phyloP scores from a whole-genome alignment of 2,888 invertebrate species.

The Allophyes oxyacanthae region DNA sequence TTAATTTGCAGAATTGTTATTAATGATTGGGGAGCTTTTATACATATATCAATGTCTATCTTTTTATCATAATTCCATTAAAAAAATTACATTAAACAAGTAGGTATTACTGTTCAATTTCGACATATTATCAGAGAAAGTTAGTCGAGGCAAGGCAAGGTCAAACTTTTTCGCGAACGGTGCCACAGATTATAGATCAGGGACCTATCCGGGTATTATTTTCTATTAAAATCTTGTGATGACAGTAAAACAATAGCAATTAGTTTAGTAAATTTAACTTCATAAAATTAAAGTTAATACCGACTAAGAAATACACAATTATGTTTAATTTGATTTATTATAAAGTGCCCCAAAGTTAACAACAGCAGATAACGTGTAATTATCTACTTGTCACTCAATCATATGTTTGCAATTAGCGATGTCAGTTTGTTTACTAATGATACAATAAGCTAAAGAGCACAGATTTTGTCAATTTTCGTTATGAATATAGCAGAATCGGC shows the following conservation, averaged over 20 bases:
- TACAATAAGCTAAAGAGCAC: constrained; percentile 58
- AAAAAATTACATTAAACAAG: background rate
- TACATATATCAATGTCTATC: no score
- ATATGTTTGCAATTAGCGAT: constrained; percentile 86
- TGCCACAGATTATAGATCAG: constrained; percentile 44
- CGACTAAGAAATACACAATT: constrained; percentile 2
- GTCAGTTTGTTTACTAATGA: constrained; percentile 88
- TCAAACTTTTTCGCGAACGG: background rate
- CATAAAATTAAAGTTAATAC: constrained; percentile 1
- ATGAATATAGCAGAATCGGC: constrained; percentile 78
- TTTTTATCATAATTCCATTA: background rate
- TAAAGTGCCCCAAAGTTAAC: constrained; percentile 26
- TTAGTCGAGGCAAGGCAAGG: background rate
- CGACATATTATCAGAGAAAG: constrained; percentile 1
- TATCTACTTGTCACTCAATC: constrained; percentile 84
- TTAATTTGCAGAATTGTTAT: no score
- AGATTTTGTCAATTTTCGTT: constrained; percentile 57
- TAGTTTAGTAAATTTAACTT: constrained; percentile 5
- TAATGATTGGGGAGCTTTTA: no score
- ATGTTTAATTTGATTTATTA: constrained; percentile 17
- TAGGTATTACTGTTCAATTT: background rate
- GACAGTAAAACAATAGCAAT: constrained; percentile 28
- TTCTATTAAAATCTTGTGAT: constrained; percentile 20
- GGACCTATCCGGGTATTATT: constrained; percentile 16
- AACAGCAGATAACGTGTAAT: constrained; percentile 61